Evolutionary conservation across 1,140 invertebrate species (phyloP).

Genomic region (Bombus affinis): DNA sequence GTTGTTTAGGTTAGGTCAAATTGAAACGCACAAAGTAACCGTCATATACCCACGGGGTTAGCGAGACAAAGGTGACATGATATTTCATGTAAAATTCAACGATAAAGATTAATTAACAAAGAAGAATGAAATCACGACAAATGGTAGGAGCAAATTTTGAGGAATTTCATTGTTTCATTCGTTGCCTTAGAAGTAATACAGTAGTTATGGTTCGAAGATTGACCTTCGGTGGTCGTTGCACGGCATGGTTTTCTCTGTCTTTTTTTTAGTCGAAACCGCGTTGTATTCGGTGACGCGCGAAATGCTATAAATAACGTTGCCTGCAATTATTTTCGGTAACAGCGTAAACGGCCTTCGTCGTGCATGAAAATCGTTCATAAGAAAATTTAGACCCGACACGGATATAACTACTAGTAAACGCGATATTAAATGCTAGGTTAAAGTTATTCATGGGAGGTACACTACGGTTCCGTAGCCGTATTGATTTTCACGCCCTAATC

Average conservation of each 20-base stretch:
- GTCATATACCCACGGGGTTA: conserved; percentile 31
- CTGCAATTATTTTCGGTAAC: conserved; percentile 49
- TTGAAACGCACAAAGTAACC: conserved; percentile 33
- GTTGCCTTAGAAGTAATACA: conserved; percentile 34
- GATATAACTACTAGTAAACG: background rate
- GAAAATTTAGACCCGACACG: conserved; percentile 4
- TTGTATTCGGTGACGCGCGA: conserved; percentile 67
- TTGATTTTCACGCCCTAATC: conserved; percentile 81
- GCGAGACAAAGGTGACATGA: conserved; percentile 32
- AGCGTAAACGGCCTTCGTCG: conserved; percentile 22
- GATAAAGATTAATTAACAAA: conserved; percentile 7
- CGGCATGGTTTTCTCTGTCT: conserved; percentile 55
- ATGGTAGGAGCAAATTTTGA: background rate
- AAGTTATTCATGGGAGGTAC: conserved; percentile 68
- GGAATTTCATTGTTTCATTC: conserved; percentile 31
- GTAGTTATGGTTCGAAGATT: conserved; percentile 59
- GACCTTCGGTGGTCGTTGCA: conserved; percentile 70
- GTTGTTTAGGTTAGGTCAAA: conserved; percentile 58
- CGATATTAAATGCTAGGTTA: conserved; percentile 67
- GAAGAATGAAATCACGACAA: background rate
- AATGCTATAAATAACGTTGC: conserved; percentile 77
- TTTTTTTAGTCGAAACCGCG: conserved; percentile 57
- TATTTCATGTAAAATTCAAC: conserved; percentile 34
- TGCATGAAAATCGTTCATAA: conserved; percentile 12
- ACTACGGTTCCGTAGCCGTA: conserved; percentile 73